These are phyloP conservation scores for Vireo griseus DNA, from an alignment of 2,797 vertebrate genomes.

Conservation along the genomic window DNA sequence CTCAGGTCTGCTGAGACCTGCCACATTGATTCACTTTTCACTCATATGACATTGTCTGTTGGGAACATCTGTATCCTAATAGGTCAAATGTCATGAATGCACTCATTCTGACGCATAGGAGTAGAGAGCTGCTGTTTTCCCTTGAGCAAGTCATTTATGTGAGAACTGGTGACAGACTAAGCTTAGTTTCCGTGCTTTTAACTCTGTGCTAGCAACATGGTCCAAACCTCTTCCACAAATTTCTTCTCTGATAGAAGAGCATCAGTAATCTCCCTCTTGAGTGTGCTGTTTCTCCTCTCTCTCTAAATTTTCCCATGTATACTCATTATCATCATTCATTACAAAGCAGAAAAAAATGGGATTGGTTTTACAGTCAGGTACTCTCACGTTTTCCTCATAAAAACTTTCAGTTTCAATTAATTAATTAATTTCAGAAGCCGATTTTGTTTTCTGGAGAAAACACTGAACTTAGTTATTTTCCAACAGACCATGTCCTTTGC, in stretches of 20 bases:
- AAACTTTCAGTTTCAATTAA: neutral
- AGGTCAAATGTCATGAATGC: neutral
- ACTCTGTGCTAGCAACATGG: too few species aligned
- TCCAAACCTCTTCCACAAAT: neutral
- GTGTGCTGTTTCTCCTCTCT: neutral
- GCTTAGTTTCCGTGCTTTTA: neutral
- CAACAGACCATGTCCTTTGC: neutral
- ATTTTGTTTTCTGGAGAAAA: neutral
- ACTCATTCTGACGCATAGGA: neutral
- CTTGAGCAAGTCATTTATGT: neutral
- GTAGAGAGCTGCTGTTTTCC: neutral
- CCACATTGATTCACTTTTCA: neutral
- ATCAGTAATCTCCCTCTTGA: neutral
- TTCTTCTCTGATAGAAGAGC: rapidly evolving
- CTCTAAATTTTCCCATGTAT: rapidly evolving
- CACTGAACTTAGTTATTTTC: neutral
- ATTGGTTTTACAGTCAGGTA: rapidly evolving
- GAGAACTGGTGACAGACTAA: neutral
- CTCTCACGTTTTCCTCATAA: neutral
- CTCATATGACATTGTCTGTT: rapidly evolving
- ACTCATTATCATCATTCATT: rapidly evolving
- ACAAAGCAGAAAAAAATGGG: neutral
- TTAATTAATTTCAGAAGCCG: neutral
- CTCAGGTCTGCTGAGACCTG: neutral
- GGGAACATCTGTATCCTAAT: neutral